Base-by-base conservation (phyloP, 2,113 vertebrate species). In the Pyrgilauda ruficollis region DNA sequence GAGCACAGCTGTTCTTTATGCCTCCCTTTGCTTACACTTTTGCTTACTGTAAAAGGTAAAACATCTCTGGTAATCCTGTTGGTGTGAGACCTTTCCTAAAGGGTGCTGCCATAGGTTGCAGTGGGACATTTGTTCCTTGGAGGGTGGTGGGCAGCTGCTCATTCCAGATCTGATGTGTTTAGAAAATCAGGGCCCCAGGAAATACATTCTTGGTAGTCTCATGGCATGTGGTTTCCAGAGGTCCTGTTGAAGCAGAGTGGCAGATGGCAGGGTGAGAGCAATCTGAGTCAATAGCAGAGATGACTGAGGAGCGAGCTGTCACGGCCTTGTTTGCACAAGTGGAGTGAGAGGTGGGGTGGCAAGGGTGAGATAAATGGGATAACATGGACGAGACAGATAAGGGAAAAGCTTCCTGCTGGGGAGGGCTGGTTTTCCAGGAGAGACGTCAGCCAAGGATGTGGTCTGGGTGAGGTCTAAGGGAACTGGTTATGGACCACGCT, bases 401-500 rank as follows among this genome's bases (percentile, higher is more conserved):
- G 50, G 30, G 46, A 43, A 69, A 74, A 70, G 30, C 27, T 90
- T 96, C 46, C 55, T 63, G 31, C 33, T 53, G 55, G 27, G 17
- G 24, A 67, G 11, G 76, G 55, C 19, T 69, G 63, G 22, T 70
- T 63, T 83, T 63, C 46, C 8, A 28, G 41, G 59, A 41, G 23
- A 30, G 30, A 50, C 46, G 35, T 55, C 15, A 23, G 27, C 52
- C 39, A 31, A 63, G 72, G 35, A 31, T 33, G 43, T 10, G 17
- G 35, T 18, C n/a, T 74, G 62, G 35, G 11, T 33, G 35, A 61
- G 37, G 50, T 62, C 55, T 23, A 6, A 56, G 53, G 52, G 46
- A 85, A 15, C 37, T 2, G 1, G 33, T 22, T 20, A 10, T 2
- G 11, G 41, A 37, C 7, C 33, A 3, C 0, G 0, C 50, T 75